Conservation (phyloP, 1,140 invertebrate species). For the Ylistrum balloti region DNA sequence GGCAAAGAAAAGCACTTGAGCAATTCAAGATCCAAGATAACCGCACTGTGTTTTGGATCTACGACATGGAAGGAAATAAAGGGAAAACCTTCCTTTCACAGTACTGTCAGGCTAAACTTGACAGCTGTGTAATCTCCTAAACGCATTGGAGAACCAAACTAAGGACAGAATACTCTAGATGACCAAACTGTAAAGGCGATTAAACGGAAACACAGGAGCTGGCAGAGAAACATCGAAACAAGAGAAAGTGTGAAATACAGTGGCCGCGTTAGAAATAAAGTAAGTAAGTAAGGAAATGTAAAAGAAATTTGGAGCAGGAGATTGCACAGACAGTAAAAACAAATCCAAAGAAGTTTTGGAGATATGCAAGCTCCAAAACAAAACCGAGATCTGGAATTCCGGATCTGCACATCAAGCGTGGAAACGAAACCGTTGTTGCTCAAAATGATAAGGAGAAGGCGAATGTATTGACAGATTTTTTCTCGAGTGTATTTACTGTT, state of each 20-base stretch:
- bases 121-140: background rate
- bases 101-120: no score
- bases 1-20: background rate
- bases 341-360: conserved; percentile 8
- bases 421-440: background rate
- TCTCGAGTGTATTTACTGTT: conserved; percentile 31
- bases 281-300: conserved; percentile 7
- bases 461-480: conserved; percentile 41
- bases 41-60: background rate
- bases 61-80: background rate
- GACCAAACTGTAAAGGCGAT: background rate
- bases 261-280: conserved; percentile 41
- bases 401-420: background rate
- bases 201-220: conserved; percentile 44
- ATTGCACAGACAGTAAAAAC: conserved; percentile 22
- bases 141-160: no score
- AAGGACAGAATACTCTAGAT: no score
- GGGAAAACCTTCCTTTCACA: no score
- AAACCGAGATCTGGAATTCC: conserved; percentile 48
- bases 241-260: conserved; percentile 16
- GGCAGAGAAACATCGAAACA: conserved; percentile 41
- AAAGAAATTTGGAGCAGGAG: conserved; percentile 18
- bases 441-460: conserved; percentile 33
- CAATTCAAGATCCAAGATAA: background rate
- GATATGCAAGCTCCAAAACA: background rate